Evolutionary conservation across 2,888 invertebrate genomes (phyloP).

Genomic region (Polydrusus tereticollis): DNA sequence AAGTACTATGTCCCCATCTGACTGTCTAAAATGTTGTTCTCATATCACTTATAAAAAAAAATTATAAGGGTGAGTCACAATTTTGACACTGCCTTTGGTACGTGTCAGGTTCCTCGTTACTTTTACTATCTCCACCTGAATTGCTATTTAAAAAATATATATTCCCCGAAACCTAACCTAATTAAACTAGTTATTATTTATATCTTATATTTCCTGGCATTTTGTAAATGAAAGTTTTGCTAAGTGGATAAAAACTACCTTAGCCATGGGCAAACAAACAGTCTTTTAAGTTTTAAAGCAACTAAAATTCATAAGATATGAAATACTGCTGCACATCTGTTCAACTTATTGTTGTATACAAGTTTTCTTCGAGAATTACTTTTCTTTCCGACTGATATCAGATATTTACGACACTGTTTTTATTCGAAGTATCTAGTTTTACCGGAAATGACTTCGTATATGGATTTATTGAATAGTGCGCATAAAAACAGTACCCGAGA

Average conservation of each 20-base stretch:
- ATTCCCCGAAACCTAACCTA: background rate
- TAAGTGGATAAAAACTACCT: constrained; percentile 43
- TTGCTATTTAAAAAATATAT: background rate
- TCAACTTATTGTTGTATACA: constrained; percentile 61
- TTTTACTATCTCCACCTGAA: too few species aligned
- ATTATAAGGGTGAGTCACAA: too few species aligned
- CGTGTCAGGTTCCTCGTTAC: too few species aligned
- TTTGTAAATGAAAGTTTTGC: constrained; percentile 34
- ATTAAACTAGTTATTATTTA: constrained; percentile 12
- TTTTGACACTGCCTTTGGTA: too few species aligned
- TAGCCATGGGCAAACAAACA: constrained; percentile 41
- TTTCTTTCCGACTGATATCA: constrained; percentile 60
- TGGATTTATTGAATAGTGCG: background rate
- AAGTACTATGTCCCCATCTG: too few species aligned
- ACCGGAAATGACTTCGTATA: constrained; percentile 58
- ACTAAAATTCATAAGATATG: constrained; percentile 60
- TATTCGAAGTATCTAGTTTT: constrained; percentile 62
- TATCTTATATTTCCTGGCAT: constrained; percentile 19
- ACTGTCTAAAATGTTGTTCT: too few species aligned
- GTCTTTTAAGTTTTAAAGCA: constrained; percentile 51
- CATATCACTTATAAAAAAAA: too few species aligned
- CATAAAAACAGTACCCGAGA: background rate
- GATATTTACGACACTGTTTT: constrained; percentile 59
- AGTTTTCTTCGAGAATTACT: constrained; percentile 61
- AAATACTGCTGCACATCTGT: constrained; percentile 62